Conservation (phyloP, 1,140 invertebrate genomes). For the Melanaphis sacchari region DNA sequence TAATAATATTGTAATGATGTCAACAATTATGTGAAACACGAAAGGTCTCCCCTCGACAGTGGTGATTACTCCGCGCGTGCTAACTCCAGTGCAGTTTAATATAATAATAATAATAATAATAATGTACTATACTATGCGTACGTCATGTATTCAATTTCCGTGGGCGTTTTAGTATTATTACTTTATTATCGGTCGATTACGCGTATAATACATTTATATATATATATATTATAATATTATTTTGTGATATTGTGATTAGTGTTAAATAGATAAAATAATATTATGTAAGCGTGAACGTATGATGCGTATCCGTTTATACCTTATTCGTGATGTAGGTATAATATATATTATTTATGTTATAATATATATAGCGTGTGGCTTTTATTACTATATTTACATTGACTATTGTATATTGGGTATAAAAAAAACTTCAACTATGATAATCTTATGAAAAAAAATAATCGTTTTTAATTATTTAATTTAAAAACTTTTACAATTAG, state of each 20-base stretch:
- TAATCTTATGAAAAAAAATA: slow-evolving; percentile 4
- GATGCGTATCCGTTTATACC: not conserved
- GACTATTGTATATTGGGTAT: not conserved
- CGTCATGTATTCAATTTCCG: not conserved
- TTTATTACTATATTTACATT: not conserved
- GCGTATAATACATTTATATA: not conserved
- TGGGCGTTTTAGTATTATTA: not conserved
- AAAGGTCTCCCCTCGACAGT: not conserved
- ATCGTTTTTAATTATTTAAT: not conserved
- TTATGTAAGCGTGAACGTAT: too few species aligned
- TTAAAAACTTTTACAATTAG: not conserved
- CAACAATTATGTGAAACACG: not conserved
- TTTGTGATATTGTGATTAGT: not conserved
- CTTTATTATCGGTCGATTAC: not conserved
- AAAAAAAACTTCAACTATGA: not conserved
- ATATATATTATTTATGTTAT: not conserved
- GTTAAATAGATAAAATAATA: not conserved
- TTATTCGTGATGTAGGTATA: too few species aligned
- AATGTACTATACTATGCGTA: too few species aligned
- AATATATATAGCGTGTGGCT: not conserved
- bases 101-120: not conserved
- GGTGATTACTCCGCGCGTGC: not conserved
- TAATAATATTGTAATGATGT: not conserved
- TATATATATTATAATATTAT: not conserved
- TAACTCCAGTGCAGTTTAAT: not conserved